Conservation (phyloP, 2,113 vertebrate genomes). For the Galbula dea region DNA sequence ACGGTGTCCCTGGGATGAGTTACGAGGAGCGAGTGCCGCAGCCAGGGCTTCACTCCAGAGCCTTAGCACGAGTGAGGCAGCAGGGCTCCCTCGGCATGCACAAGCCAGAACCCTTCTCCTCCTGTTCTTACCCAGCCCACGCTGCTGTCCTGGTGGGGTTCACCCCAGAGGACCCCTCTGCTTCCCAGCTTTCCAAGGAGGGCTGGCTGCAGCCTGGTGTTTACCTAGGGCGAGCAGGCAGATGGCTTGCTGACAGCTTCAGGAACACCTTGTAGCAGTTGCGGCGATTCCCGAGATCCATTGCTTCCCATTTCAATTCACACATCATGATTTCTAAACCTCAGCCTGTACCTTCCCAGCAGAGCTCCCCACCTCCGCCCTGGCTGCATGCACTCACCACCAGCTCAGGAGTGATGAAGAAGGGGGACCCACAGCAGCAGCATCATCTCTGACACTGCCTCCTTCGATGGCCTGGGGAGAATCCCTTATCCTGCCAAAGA, state of each 20-base stretch:
- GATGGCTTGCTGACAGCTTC: conserved; percentile 67
- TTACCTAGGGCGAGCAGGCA: conserved; percentile 43
- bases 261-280: conserved; percentile 66
- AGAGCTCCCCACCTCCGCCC: neutral
- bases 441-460: neutral
- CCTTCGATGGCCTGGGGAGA: accelerated
- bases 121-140: neutral
- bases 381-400: accelerated
- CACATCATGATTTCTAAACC: conserved; percentile 67
- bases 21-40: conserved; percentile 34
- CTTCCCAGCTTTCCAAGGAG: neutral
- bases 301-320: conserved; percentile 69
- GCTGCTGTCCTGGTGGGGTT: accelerated
- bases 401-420: neutral
- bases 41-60: conserved; percentile 26
- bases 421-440: neutral
- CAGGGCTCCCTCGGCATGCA: neutral
- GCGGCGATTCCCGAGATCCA: conserved; percentile 47
- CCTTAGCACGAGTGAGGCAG: neutral
- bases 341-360: conserved; percentile 52
- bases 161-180: neutral
- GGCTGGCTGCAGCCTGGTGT: neutral
- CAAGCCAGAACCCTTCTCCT: neutral
- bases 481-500: neutral
- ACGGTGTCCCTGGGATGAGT: neutral